Evolutionary conservation across 2,888 invertebrate genomes (phyloP).

Genomic region (Panzeria rudis): DNA sequence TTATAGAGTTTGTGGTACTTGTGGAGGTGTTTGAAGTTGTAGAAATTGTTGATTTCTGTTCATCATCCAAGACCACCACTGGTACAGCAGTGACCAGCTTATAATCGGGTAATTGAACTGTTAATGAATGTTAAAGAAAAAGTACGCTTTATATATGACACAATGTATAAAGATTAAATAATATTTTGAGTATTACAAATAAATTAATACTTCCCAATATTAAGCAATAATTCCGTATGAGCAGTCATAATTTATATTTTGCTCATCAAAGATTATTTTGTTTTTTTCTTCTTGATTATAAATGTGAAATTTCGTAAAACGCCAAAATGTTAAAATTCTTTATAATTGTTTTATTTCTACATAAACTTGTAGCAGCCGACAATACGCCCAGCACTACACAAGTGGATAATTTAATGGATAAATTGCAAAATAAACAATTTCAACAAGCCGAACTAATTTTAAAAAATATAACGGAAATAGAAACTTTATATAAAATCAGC

Average conservation of each 20-base stretch:
- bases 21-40: constrained; percentile 48
- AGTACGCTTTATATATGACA: neutral
- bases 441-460: constrained; percentile 53
- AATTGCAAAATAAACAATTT: constrained; percentile 55
- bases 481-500: constrained; percentile 50
- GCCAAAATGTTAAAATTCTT: constrained; percentile 53
- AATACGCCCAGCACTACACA: neutral
- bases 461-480: constrained; percentile 59
- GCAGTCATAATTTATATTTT: constrained; percentile 40
- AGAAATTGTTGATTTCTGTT: constrained; percentile 79
- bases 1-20: constrained; percentile 54
- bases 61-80: constrained; percentile 90
- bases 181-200: constrained; percentile 19
- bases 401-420: constrained; percentile 48
- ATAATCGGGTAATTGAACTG: constrained; percentile 86
- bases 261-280: neutral
- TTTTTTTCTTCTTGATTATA: neutral
- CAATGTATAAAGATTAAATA: constrained; percentile 41
- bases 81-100: constrained; percentile 91
- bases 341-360: constrained; percentile 23
- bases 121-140: constrained; percentile 66
- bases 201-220: neutral
- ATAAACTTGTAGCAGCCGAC: constrained; percentile 20
- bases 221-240: constrained; percentile 22
- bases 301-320: neutral